Percentiles rank a stretch among this genome's conserved stretches.
These are phyloP conservation scores for Lichenostomus cassidix DNA, from an alignment of 2,113 vertebrate genomes.

Conservation along the genomic window DNA sequence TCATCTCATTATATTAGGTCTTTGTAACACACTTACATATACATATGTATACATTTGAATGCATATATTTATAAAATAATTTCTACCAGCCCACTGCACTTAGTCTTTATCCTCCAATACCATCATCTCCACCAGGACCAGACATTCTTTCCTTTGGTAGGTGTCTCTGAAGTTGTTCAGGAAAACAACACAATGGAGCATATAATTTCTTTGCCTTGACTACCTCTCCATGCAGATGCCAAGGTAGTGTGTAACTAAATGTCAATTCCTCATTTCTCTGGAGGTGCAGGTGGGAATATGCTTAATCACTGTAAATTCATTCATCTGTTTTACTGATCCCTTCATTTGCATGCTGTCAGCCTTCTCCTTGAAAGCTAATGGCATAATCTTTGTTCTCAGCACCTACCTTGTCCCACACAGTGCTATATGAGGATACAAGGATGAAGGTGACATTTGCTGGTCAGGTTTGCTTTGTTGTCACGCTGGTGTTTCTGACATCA, in stretches of 20 bases:
- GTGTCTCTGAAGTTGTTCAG: background rate
- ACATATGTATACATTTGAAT: background rate
- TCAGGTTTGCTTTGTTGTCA: background rate
- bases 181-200: background rate
- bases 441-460: background rate
- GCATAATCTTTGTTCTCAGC: background rate
- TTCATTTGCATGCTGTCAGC: background rate
- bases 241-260: background rate
- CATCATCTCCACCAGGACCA: background rate
- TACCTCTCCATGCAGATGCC: background rate
- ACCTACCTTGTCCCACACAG: background rate
- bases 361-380: background rate
- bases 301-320: background rate
- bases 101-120: background rate
- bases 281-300: background rate
- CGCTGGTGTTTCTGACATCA: background rate
- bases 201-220: background rate
- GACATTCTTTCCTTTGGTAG: background rate
- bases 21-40: background rate
- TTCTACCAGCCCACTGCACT: background rate
- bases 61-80: background rate
- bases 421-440: background rate
- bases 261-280: background rate
- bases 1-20: background rate
- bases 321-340: background rate